Evolutionary conservation across 2,113 vertebrate species (phyloP).

Genomic region (Osmerus eperlanus): DNA sequence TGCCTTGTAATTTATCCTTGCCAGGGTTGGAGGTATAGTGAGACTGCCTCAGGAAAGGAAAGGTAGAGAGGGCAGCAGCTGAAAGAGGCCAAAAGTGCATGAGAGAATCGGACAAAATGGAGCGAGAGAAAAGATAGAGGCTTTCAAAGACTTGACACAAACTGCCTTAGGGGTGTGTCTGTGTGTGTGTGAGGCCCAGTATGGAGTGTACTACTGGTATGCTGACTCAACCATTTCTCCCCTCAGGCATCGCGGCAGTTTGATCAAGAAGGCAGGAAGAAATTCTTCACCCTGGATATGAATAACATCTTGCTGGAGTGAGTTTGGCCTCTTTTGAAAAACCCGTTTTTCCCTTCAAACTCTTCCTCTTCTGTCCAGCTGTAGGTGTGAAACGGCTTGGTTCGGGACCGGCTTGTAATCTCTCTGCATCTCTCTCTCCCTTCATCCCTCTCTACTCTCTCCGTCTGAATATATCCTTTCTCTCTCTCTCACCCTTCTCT

Average conservation of each 20-base stretch:
- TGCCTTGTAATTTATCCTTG: background rate
- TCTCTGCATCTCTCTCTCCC: background rate
- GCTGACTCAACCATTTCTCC: conserved; percentile 51
- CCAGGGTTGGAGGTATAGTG: background rate
- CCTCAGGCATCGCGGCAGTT: conserved; percentile 83
- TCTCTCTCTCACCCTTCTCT: background rate
- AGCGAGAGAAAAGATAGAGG: background rate
- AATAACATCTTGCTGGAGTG: conserved; percentile 91
- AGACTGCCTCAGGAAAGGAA: background rate
- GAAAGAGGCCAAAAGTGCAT: background rate
- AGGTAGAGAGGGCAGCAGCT: background rate
- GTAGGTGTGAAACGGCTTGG: background rate
- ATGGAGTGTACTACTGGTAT: background rate
- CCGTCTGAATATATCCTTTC: conserved; percentile 5
- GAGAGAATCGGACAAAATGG: background rate
- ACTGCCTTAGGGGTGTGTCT: background rate
- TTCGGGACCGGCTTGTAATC: background rate
- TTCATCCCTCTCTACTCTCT: background rate
- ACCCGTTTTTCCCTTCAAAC: background rate
- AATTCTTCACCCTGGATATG: conserved; percentile 89
- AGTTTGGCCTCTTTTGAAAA: conserved; percentile 68
- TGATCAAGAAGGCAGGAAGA: conserved; percentile 90
- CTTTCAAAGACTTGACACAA: background rate
- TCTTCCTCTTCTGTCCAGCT: background rate
- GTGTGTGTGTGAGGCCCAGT: background rate